A percentile compares a stretch with the other conserved stretches of the same genome.
Evolutionary conservation across 2,113 vertebrate species (phyloP).

Genomic region (Phyllostomus hastatus): DNA sequence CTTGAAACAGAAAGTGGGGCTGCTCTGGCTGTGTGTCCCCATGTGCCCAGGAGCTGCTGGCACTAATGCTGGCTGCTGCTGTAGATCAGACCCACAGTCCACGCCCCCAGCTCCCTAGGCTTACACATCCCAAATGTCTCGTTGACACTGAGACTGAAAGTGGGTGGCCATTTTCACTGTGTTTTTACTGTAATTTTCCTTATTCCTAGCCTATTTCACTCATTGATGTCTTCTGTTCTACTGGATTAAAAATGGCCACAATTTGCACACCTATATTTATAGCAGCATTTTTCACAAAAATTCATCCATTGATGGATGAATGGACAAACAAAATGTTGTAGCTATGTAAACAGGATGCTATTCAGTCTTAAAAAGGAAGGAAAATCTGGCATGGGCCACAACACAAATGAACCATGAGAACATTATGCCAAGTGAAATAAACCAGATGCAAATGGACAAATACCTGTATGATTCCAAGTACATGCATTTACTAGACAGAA

Average conservation of each 20-base stretch:
- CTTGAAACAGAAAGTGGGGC: neutral
- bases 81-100: neutral
- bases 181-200: neutral
- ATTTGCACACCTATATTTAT: neutral
- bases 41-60: neutral
- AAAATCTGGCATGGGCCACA: neutral
- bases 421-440: neutral
- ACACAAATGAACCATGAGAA: neutral
- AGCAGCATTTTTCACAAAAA: neutral
- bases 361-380: neutral
- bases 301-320: neutral
- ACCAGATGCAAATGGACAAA: neutral
- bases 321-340: neutral
- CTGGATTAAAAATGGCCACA: neutral
- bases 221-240: neutral
- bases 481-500: neutral
- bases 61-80: neutral
- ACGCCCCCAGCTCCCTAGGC: neutral
- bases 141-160: neutral
- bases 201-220: neutral
- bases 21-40: neutral
- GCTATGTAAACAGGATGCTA: neutral
- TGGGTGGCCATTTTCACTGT: neutral
- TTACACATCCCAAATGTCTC: neutral
- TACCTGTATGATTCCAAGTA: neutral